phyloP scores from a whole-genome alignment of 2,113 vertebrate genomes.

The Hypocryptadius cinnamomeus region DNA sequence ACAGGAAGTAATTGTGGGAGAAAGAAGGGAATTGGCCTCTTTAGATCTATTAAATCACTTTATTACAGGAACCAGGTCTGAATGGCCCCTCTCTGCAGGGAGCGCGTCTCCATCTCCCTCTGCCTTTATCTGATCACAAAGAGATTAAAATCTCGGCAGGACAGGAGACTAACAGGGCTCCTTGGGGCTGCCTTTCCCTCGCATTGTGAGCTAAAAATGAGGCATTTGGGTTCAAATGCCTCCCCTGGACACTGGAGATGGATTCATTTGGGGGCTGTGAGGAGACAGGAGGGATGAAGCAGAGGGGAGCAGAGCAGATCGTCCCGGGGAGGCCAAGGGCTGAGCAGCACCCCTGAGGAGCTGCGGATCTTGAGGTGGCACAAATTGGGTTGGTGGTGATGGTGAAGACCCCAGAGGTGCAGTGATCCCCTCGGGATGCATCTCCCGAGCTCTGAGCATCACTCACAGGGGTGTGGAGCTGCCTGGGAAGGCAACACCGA shows the following conservation, averaged over 20 bases:
- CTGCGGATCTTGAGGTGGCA: background rate
- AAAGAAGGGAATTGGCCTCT: slow-evolving; percentile 78
- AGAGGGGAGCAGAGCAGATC: background rate
- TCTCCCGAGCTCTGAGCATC: background rate
- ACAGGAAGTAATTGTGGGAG: slow-evolving; percentile 77
- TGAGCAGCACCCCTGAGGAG: background rate
- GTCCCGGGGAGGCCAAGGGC: background rate
- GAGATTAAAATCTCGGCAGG: slow-evolving; percentile 73
- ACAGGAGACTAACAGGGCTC: slow-evolving; percentile 58
- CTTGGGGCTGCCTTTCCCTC: slow-evolving; percentile 55
- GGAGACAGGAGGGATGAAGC: background rate
- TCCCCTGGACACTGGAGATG: slow-evolving; percentile 31
- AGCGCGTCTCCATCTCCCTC: slow-evolving; percentile 62
- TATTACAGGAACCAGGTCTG: slow-evolving; percentile 81
- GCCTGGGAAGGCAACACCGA: background rate
- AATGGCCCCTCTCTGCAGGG: slow-evolving; percentile 72
- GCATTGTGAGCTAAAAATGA: slow-evolving; percentile 49
- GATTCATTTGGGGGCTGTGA: slow-evolving; percentile 12
- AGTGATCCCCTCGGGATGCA: background rate
- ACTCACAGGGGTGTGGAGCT: rapidly evolving
- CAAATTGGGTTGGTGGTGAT: background rate
- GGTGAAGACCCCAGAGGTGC: background rate
- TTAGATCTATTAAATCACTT: slow-evolving; percentile 82
- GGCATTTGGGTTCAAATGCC: slow-evolving; percentile 46
- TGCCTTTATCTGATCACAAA: slow-evolving; percentile 75